phyloP scores from a whole-genome alignment of 1,140 invertebrate species.

The Hermetia illucens region DNA sequence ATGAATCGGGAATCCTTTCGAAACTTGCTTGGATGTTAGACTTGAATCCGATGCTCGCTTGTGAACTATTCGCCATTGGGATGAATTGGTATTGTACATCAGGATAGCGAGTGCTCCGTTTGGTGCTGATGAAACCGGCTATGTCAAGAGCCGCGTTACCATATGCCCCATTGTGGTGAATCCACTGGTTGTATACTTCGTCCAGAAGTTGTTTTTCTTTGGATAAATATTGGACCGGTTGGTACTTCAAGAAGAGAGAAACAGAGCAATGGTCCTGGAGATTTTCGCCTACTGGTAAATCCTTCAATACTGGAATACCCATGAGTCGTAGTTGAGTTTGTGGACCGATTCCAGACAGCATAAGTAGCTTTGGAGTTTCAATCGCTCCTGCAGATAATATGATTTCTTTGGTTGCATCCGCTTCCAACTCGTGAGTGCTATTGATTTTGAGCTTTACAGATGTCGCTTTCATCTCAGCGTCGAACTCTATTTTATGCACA shows the following conservation, averaged over 20 bases:
- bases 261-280: conserved; percentile 34
- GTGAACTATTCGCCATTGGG: background rate
- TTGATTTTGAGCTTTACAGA: conserved; percentile 56
- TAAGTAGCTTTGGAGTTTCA: conserved; percentile 74
- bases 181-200: conserved; percentile 1
- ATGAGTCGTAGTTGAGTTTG: conserved; percentile 49
- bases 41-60: no score
- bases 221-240: background rate
- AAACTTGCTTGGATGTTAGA: no score
- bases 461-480: conserved; percentile 46
- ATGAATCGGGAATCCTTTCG: no score
- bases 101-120: conserved; percentile 9
- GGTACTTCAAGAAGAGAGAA: conserved; percentile 15
- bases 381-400: conserved; percentile 73
- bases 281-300: conserved; percentile 45
- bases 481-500: conserved; percentile 54
- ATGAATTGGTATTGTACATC: conserved; percentile 12
- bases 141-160: conserved; percentile 7
- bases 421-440: conserved; percentile 40
- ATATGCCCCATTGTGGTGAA: conserved; percentile 1
- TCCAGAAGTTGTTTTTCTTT: background rate
- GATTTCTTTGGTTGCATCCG: conserved; percentile 60
- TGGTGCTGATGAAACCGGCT: conserved; percentile 9
- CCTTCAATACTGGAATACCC: conserved; percentile 28
- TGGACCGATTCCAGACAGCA: conserved; percentile 78